These are phyloP conservation scores for Diaphora mendica DNA, from an alignment of 2,888 invertebrate genomes.

Conservation along the genomic window DNA sequence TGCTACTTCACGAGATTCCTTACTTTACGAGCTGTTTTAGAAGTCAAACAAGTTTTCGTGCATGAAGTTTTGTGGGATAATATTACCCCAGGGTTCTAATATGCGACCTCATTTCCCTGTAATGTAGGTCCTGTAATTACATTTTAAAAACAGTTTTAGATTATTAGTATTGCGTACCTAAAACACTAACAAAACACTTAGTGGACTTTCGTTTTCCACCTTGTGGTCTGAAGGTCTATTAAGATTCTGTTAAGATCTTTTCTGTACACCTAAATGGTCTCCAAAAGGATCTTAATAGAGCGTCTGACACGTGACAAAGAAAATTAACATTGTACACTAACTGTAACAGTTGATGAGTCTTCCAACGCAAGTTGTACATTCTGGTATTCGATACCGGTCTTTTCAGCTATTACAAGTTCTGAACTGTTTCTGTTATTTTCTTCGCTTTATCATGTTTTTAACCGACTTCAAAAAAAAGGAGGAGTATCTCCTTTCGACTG, in stretches of 20 bases:
- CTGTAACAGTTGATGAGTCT: background rate
- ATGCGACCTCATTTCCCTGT: conserved; percentile 45
- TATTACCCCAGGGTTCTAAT: conserved; percentile 56
- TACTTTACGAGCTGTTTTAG: conserved; percentile 53
- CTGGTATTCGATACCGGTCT: too few species aligned
- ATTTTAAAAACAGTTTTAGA: conserved; percentile 25
- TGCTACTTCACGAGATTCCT: conserved; percentile 31
- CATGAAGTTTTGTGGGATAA: conserved; percentile 52
- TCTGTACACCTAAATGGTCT: background rate
- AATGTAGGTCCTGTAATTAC: conserved; percentile 29
- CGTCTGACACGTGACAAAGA: background rate
- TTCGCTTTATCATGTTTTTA: too few species aligned
- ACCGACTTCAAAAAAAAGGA: too few species aligned
- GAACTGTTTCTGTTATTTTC: too few species aligned
- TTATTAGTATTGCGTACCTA: background rate
- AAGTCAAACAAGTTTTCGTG: conserved; percentile 50
- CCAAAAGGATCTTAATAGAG: background rate
- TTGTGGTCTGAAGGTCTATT: background rate
- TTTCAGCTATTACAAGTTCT: too few species aligned
- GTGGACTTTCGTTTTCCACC: background rate
- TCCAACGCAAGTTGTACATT: background rate
- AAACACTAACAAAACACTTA: background rate
- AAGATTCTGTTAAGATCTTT: background rate
- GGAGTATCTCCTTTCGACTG: too few species aligned
- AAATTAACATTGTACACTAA: background rate